Evolutionary conservation across 1,140 invertebrate genomes (phyloP), one percentile per base, ranked within the genome.

Genomic region (Stegodyphus dumicola): DNA sequence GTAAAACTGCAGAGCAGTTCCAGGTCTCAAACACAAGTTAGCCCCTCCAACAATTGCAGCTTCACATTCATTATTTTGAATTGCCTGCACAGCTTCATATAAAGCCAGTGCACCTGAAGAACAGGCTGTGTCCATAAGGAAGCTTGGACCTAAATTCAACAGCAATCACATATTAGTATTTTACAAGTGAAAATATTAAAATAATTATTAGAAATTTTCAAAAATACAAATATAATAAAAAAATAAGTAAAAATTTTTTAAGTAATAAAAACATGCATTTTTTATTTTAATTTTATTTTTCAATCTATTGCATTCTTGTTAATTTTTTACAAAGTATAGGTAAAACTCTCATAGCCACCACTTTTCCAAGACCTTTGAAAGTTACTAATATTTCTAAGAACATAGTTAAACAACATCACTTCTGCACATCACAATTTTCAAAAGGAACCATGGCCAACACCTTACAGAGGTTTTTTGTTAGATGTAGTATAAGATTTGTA

Each of bases 111-210:
- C 90, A 74, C 96, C 96, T 87, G 97, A 98, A 0, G 97, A 98
- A 91, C 98, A 99, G 1, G 98, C 98, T 9, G 98, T 98, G 91
- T 99, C 98, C 7, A 99, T 91, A 6, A 96, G 94, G 90, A 95
- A 98, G 90, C 96, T 98, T 3, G 98, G 98, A 13, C 98, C 95
- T 93, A 88, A 69, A 90, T 90, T 79, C 74, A 33, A 33, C 33
- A 33, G 33, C 9, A 87, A 52, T 15, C 1, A n/a, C 48, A 60
- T 60, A 15, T 69, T 80, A 17, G 6, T 71, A 51, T 76, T 71
- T 76, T 17, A 7, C 15, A 52, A 53, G 66, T 65, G 51, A 51
- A 52, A 71, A 81, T 73, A 7, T 2, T 77, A 17, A 51, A 53
- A 48, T 66, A n/a, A 15, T 51, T 11, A 7, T n/a, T 51, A 51